These are phyloP conservation scores for Glaucidium brasilianum DNA, from an alignment of 2,113 vertebrate genomes.

Conservation along the genomic window DNA sequence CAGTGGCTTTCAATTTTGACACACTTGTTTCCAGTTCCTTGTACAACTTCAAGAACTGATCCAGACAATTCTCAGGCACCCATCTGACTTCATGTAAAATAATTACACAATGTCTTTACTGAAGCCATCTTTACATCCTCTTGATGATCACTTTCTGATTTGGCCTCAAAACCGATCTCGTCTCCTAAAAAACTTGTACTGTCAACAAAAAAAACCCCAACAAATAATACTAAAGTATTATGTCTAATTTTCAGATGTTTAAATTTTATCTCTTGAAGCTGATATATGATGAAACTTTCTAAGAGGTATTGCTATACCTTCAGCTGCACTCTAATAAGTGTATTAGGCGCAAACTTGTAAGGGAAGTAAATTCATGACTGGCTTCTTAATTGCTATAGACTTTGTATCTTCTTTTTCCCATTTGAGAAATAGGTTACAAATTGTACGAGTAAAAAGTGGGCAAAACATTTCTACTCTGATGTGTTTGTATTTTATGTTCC, in stretches of 20 bases:
- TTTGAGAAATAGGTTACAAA: not conserved
- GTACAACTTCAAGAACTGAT: not conserved
- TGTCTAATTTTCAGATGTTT: not conserved
- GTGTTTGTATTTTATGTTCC: not conserved
- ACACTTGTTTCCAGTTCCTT: not conserved
- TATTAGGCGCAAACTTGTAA: not conserved
- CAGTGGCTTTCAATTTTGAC: not conserved
- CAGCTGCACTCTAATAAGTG: not conserved
- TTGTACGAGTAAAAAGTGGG: not conserved
- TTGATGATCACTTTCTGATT: not conserved
- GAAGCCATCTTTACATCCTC: not conserved
- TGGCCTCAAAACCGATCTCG: not conserved
- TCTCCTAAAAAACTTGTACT: not conserved
- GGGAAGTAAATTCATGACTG: not conserved
- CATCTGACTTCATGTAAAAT: not conserved
- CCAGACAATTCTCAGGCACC: not conserved
- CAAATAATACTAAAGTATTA: not conserved
- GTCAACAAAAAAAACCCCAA: not conserved
- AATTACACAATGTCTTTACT: not conserved
- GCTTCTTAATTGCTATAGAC: not conserved
- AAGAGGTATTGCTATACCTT: not conserved
- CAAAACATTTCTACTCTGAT: not conserved
- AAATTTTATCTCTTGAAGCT: not conserved
- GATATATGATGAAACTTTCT: not conserved
- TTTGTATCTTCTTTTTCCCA: not conserved